Percentiles rank a stretch among this genome's conserved stretches.
phyloP scores from a whole-genome alignment of 2,113 vertebrate species.

The Dicerorhinus sumatrensis region DNA sequence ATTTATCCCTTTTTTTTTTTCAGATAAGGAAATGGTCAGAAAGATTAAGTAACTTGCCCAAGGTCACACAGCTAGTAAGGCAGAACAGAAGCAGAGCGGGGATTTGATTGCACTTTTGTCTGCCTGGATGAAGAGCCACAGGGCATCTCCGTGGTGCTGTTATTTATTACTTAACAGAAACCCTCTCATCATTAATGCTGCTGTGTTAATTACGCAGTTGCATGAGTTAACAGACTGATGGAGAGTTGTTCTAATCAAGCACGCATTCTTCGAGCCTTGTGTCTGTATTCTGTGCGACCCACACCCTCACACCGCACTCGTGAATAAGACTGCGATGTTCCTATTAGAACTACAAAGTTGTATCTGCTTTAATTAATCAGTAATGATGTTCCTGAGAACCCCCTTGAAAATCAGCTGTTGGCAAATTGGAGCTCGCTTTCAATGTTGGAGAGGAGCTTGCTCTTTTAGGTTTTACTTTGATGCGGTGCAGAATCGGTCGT shows the following conservation, averaged over 20 bases:
- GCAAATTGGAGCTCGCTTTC: slow-evolving; percentile 47
- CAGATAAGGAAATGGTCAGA: slow-evolving; percentile 29
- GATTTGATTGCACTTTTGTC: background rate
- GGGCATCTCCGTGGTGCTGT: background rate
- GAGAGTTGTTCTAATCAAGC: slow-evolving; percentile 58
- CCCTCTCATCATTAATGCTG: slow-evolving; percentile 33
- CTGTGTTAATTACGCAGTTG: slow-evolving; percentile 41
- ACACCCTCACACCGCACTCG: background rate
- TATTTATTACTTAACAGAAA: slow-evolving; percentile 48
- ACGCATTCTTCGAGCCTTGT: background rate
- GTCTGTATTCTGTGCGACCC: background rate
- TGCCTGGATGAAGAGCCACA: background rate
- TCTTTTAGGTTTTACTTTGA: background rate
- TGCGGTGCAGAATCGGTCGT: background rate
- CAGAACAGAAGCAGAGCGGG: background rate
- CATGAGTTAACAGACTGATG: slow-evolving; percentile 37
- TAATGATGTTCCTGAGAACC: slow-evolving; percentile 42
- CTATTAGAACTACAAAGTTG: slow-evolving; percentile 61
- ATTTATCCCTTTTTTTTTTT: background rate
- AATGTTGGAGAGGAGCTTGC: background rate
- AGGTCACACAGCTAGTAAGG: background rate
- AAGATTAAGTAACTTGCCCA: background rate
- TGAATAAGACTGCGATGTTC: slow-evolving; percentile 31
- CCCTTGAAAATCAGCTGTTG: slow-evolving; percentile 63
- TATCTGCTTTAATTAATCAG: slow-evolving; percentile 72